Conservation (phyloP, 2,113 vertebrate species). For the Proteles cristata region DNA sequence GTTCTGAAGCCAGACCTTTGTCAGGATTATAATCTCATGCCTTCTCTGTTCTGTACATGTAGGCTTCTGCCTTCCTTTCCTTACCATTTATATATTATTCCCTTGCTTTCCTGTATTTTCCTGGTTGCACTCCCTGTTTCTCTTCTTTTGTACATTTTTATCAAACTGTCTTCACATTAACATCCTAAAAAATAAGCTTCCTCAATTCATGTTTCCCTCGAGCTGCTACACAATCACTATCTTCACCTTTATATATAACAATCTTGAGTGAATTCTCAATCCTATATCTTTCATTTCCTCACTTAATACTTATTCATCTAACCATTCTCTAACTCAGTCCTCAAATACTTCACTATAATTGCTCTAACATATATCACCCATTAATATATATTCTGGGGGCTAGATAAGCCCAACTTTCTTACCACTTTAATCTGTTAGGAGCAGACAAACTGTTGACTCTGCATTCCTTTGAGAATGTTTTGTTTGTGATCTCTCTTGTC, state of each 20-base stretch:
- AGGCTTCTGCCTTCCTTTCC: neutral
- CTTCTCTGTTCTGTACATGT: neutral
- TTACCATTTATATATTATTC: neutral
- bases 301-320: neutral
- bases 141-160: neutral
- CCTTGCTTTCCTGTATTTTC: neutral
- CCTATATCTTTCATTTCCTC: neutral
- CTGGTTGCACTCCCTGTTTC: rapidly evolving
- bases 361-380: neutral
- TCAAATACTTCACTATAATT: neutral
- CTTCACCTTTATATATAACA: neutral
- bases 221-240: neutral
- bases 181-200: neutral
- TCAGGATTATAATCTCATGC: neutral
- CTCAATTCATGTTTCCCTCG: neutral
- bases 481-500: neutral
- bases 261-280: neutral
- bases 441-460: neutral
- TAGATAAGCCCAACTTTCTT: neutral
- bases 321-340: neutral
- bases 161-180: neutral
- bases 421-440: neutral
- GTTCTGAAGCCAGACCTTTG: neutral
- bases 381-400: neutral
- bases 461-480: neutral